Base-by-base conservation (phyloP, 2,888 invertebrate genomes). In the Spilosoma lubricipeda region DNA sequence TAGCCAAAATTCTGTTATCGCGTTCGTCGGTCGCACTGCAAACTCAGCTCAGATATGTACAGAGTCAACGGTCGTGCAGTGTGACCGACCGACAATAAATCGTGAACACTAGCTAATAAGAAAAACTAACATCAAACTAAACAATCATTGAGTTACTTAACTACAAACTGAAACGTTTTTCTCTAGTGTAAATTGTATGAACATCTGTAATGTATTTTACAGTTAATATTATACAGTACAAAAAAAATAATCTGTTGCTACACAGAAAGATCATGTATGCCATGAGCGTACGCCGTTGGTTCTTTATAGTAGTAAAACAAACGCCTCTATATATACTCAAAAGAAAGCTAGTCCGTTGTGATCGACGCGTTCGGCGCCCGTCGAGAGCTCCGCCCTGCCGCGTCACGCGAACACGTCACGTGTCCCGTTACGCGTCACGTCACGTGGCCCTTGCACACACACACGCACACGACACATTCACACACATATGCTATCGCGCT, bases 41-140 rank as follows among this genome's bases (percentile, higher is more conserved):
- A 77, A 81, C 67, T 71, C 73, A 75, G 77, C 82, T 83, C 82
- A 80, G 80, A 73, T 86, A 87, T 87, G 82, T 88, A 88, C 88
- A 88, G 74, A 76, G 82, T 80, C 30, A 80, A 74, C 45, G 36
- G 15, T 77, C 56, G 42, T 67, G 84, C 67, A 79, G 80, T 77
- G 86, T 87, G 78, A 74, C 80, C 80, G 86, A 76, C 84, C 81
- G 77, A 79, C 86, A 85, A 88, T 87, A 83, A 86, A 88, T 88
- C 84, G 89, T 89, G 90, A 90, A 90, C 87, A 85, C 91, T 93
- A 92, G 90, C 90, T 92, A 90, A 90, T 89, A 59, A 64, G 88
- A 90, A 86, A 88, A 92, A 92, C 93, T 93, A 92, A 93, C 92
- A 93, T 92, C 89, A 84, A 92, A 91, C 90, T 92, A 93, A 92